These are phyloP conservation scores for Macrocentrus cingulum DNA, from an alignment of 1,140 invertebrate genomes.

Conservation along the genomic window DNA sequence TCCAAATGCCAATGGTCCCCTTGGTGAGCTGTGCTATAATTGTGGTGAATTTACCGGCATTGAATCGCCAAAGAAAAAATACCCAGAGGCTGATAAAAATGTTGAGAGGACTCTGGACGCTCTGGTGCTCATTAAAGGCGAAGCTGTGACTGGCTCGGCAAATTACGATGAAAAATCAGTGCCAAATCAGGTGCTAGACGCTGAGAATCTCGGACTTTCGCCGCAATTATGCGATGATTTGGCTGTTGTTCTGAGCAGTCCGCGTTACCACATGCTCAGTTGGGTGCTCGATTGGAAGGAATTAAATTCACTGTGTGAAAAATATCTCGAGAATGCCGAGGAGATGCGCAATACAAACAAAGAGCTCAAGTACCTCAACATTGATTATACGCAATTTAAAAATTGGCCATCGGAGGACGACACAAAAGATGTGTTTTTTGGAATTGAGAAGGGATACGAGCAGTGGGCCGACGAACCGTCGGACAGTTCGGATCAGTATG, in stretches of 20 bases:
- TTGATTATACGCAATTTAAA: conserved; percentile 68
- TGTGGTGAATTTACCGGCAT: conserved; percentile 39
- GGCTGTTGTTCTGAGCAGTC: conserved; percentile 63
- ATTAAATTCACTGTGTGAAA: conserved; percentile 62
- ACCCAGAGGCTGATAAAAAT: neutral
- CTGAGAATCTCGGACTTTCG: conserved; percentile 61
- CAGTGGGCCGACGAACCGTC: conserved; percentile 53
- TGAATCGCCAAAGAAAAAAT: conserved; percentile 25
- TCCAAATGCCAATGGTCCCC: conserved; percentile 15
- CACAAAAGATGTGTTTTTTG: conserved; percentile 53
- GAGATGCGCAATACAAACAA: conserved; percentile 63
- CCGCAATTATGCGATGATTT: conserved; percentile 66
- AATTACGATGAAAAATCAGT: conserved; percentile 58
- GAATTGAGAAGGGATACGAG: conserved; percentile 65
- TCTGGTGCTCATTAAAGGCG: conserved; percentile 52
- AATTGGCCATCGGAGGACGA: conserved; percentile 61
- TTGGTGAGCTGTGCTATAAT: conserved; percentile 45
- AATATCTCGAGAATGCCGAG: conserved; percentile 64
- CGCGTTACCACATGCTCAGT: conserved; percentile 65
- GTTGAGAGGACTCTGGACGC: conserved; percentile 50
- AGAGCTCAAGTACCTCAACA: conserved; percentile 66
- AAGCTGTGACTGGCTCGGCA: conserved; percentile 48
- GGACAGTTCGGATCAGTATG: conserved; percentile 50
- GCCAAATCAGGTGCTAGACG: conserved; percentile 57
- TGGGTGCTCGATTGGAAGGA: conserved; percentile 66